Evolutionary conservation across 2,113 vertebrate genomes (phyloP).

Genomic region (Tragelaphus imberbis): DNA sequence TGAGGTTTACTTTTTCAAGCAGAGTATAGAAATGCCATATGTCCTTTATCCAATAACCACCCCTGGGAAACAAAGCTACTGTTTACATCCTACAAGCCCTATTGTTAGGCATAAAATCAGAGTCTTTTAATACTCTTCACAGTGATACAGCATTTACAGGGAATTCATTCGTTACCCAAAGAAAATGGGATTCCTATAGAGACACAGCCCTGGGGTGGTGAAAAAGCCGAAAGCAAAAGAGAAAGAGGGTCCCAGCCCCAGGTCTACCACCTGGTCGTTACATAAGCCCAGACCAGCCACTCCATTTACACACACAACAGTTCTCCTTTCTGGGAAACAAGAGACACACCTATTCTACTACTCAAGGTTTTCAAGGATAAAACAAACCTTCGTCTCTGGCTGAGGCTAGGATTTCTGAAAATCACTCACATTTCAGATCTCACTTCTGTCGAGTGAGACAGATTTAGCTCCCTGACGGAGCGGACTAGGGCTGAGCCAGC

Average conservation of each 20-base stretch:
- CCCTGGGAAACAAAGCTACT: neutral
- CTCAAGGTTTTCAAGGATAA: neutral
- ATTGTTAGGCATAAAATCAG: neutral
- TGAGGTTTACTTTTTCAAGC: neutral
- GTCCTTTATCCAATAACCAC: neutral
- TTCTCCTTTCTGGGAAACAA: neutral
- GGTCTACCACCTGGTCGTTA: neutral
- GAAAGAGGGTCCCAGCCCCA: neutral
- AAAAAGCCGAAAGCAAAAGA: neutral
- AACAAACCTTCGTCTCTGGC: neutral
- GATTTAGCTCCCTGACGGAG: slow-evolving; percentile 38
- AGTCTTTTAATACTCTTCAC: neutral
- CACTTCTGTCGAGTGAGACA: neutral
- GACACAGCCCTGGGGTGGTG: neutral
- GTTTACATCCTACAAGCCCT: neutral
- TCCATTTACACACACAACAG: neutral
- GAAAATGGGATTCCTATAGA: neutral
- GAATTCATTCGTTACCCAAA: neutral
- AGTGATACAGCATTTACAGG: neutral
- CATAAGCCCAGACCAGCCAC: neutral
- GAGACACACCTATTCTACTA: neutral
- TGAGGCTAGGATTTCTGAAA: neutral
- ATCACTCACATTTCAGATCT: neutral
- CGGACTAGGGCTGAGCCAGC: slow-evolving; percentile 62
- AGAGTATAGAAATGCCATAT: neutral